Base-by-base conservation (phyloP, 2,113 vertebrate species). In the Origma solitaria region DNA sequence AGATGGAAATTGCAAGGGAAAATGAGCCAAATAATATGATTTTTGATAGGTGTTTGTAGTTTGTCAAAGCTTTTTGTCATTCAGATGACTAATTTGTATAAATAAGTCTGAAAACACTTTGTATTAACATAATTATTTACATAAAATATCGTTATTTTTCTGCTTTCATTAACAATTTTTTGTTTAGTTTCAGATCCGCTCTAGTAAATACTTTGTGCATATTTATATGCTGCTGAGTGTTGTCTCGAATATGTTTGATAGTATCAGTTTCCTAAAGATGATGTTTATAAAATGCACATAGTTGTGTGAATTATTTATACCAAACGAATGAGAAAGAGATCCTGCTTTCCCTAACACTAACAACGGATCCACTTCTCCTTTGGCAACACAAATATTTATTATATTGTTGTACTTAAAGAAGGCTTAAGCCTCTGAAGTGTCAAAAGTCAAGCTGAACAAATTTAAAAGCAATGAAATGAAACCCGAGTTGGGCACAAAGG, bases 371-470 rank as follows among this genome's bases (percentile, higher is more conserved):
- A 80, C 73, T 76, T 96, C 90, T 85, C 96, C 95, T 97, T 91
- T 78, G 80, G 94, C 92, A 97, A 93, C 95, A 94, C 97, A 97
- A 96, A 97, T 97, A 97, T 98, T 97, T 98, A 97, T 97, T 96
- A 97, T 96, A 95, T 95, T 95, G 92, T 95, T 90, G 81, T 95
- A 90, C 94, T 95, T 95, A 61, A 76, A 93, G 94, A 95, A 81
- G 88, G 57, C 92, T 90, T 91, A 94, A 97, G 96, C 94, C 89
- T 91, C 76, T 61, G 24, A 97, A 96, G 97, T 97, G 97, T 96
- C 97, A 97, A 53, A 98, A 98, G 97, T 97, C 97, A 97, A 97
- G 97, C 97, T 96, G 96, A 97, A 97, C 97, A 98, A 97, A 97
- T 97, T 96, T 97, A 97, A 98, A 97, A 96, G 97, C 96, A 94